phyloP scores from a whole-genome alignment of 2,113 vertebrate genomes.

The Cyprinodon tularosa region DNA sequence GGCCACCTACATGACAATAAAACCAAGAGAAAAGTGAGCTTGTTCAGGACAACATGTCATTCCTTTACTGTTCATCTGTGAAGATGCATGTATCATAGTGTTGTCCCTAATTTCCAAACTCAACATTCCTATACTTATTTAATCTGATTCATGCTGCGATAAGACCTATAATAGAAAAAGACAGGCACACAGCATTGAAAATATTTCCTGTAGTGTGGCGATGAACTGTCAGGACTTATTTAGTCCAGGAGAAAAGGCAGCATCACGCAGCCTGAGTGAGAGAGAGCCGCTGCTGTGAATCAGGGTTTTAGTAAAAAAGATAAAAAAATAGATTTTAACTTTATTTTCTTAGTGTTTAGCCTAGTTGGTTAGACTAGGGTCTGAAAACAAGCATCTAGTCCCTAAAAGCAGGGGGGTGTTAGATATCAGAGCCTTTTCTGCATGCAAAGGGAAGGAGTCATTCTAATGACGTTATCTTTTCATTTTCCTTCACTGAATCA shows the following conservation, averaged over 20 bases:
- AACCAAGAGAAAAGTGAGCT: slow-evolving; percentile 6
- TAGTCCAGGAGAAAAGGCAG: background rate
- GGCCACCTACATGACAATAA: slow-evolving; percentile 79
- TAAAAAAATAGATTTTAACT: background rate
- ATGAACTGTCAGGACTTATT: background rate
- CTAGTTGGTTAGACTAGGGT: background rate
- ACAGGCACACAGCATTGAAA: background rate
- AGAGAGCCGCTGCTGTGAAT: background rate
- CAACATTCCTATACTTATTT: background rate
- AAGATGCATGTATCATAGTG: background rate
- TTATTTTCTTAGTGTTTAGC: background rate
- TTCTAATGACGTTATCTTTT: background rate
- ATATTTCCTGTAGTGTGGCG: background rate
- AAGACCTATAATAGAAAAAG: background rate
- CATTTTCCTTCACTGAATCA: background rate
- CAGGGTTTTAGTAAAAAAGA: background rate
- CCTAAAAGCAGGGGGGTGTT: no score
- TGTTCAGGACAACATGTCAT: background rate
- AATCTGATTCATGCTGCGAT: background rate
- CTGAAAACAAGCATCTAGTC: background rate
- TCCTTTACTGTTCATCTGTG: background rate
- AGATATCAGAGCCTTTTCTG: no score
- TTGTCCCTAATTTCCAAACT: background rate
- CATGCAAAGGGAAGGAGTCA: background rate
- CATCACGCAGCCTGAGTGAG: background rate